phyloP scores from a whole-genome alignment of 2,888 invertebrate species.

The Zygaena filipendulae region DNA sequence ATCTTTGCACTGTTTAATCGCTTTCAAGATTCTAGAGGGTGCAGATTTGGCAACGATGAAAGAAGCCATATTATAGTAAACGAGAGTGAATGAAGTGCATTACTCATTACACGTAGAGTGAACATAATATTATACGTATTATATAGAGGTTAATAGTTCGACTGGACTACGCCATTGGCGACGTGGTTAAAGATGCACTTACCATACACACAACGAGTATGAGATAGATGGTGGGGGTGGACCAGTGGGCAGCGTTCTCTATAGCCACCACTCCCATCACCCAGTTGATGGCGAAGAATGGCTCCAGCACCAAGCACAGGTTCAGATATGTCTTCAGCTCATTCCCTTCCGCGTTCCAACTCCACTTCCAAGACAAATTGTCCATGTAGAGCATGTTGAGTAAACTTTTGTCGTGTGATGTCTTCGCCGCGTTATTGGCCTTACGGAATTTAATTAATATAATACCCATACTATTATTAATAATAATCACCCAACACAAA shows the following conservation, averaged over 20 bases:
- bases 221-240: conserved; percentile 69
- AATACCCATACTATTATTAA: not conserved
- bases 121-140: too few species aligned
- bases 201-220: conserved; percentile 70
- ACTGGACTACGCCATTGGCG: too few species aligned
- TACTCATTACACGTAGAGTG: too few species aligned
- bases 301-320: conserved; percentile 74
- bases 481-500: conserved; percentile 7
- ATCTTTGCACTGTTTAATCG: too few species aligned
- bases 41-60: too few species aligned
- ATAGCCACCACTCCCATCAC: conserved; percentile 78
- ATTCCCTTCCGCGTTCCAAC: conserved; percentile 60
- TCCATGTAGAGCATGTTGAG: conserved; percentile 53
- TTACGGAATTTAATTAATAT: conserved; percentile 9
- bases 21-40: too few species aligned
- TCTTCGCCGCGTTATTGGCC: conserved; percentile 27
- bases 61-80: too few species aligned
- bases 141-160: too few species aligned
- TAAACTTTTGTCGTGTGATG: conserved; percentile 45
- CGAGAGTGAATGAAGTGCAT: too few species aligned
- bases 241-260: conserved; percentile 73
- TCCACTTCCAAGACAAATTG: conserved; percentile 56
- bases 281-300: conserved; percentile 78
- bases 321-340: conserved; percentile 70
- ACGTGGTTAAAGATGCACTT: too few species aligned